These are phyloP conservation scores for Aporrectodea caliginosa DNA, from an alignment of 1,140 invertebrate species.

Conservation along the genomic window DNA sequence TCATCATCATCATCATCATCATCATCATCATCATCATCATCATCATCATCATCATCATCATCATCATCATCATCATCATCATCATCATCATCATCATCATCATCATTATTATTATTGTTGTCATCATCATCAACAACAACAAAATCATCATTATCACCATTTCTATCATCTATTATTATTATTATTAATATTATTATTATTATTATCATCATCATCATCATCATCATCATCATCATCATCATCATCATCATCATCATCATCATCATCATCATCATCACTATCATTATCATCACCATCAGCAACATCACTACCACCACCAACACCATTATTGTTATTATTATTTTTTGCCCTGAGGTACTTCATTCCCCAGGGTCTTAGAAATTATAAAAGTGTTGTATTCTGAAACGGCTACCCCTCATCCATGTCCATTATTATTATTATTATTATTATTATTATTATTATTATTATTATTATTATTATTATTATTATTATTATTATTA, in stretches of 20 bases:
- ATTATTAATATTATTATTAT: too few relatives aligned
- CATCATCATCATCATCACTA: neutral
- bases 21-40: slow-evolving; percentile 18
- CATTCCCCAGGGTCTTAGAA: too few relatives aligned
- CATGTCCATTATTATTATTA: slow-evolving; percentile 19
- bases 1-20: neutral
- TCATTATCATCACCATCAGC: neutral
- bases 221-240: neutral
- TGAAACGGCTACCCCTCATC: neutral
- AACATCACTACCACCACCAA: too few relatives aligned
- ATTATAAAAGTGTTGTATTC: too few relatives aligned
- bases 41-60: slow-evolving; percentile 13
- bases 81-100: neutral
- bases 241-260: neutral
- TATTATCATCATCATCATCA: slow-evolving; percentile 23
- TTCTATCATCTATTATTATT: too few relatives aligned
- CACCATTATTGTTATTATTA: too few relatives aligned
- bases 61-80: neutral
- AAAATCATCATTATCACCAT: slow-evolving; percentile 6
- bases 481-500: slow-evolving; percentile 11
- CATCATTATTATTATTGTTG: neutral
- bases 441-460: slow-evolving; percentile 21
- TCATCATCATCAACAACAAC: neutral
- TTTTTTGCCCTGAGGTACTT: too few relatives aligned
- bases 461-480: slow-evolving; percentile 11